Conservation (phyloP, 2,113 vertebrate genomes). For the Steatornis caripensis region DNA sequence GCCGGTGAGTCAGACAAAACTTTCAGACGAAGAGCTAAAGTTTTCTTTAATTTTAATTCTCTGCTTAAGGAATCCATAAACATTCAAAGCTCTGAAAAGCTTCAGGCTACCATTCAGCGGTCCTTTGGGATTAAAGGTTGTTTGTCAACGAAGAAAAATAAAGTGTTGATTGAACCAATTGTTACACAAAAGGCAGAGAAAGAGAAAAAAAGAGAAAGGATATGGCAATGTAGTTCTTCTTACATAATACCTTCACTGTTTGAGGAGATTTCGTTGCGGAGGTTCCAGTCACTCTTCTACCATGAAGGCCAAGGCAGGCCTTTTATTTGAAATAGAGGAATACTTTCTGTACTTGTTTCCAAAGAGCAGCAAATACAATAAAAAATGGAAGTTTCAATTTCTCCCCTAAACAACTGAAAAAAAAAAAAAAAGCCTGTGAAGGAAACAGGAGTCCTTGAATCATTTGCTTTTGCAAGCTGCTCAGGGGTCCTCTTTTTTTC, state of each 20-base stretch:
- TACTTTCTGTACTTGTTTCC: neutral
- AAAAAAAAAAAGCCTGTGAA: neutral
- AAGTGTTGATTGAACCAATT: neutral
- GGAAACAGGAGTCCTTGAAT: neutral
- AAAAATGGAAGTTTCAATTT: neutral
- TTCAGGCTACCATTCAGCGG: neutral
- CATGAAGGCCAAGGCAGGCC: neutral
- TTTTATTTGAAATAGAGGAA: neutral
- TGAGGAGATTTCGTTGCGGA: neutral
- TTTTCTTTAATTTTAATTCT: neutral
- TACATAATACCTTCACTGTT: neutral
- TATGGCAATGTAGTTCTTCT: neutral
- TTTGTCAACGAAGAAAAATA: neutral
- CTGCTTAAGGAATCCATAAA: neutral
- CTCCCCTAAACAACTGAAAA: neutral
- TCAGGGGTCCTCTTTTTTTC: neutral
- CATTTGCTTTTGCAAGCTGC: neutral
- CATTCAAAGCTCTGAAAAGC: neutral
- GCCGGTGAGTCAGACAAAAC: slow-evolving; percentile 27
- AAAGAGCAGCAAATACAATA: neutral
- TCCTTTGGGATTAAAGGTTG: neutral
- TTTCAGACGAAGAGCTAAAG: neutral
- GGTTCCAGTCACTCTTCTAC: neutral
- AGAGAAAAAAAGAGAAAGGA: neutral
- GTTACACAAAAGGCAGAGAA: neutral